Conservation (phyloP, 2,797 vertebrate species). For the Salarias fasciatus region DNA sequence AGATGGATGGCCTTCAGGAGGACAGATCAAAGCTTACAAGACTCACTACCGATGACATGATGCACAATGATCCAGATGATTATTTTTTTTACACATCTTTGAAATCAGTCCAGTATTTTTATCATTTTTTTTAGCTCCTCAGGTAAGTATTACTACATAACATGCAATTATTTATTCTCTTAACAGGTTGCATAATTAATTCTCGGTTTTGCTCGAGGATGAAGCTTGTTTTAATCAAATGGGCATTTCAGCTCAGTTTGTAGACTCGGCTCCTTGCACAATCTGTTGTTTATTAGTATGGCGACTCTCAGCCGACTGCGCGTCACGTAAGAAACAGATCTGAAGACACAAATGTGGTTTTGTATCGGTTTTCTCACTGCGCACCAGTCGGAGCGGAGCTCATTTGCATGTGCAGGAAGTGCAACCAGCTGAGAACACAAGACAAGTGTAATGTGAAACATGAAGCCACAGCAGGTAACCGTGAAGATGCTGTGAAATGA, state of each 20-base stretch:
- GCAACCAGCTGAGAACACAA: neutral
- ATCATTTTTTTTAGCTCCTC: too few species aligned
- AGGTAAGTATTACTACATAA: too few species aligned
- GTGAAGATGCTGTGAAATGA: too few species aligned
- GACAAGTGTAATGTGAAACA: neutral
- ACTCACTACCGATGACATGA: neutral
- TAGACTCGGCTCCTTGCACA: neutral
- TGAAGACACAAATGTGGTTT: neutral
- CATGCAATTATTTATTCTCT: too few species aligned
- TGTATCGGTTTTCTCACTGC: neutral
- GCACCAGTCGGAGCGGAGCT: neutral
- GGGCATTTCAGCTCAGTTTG: too few species aligned
- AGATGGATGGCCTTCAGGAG: conserved; percentile 28
- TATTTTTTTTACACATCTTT: neutral
- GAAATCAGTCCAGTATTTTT: too few species aligned
- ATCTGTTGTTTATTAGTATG: neutral
- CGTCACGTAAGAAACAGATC: neutral
- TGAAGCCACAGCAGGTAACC: too few species aligned
- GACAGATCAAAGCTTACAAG: conserved; percentile 36
- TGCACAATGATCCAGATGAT: too few species aligned
- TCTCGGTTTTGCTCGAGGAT: too few species aligned
- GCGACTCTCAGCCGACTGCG: neutral
- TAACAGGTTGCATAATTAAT: too few species aligned
- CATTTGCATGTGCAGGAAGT: neutral
- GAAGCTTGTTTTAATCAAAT: too few species aligned